Percentiles rank a stretch among this genome's conserved stretches.
Conservation (phyloP, 2,113 vertebrate genomes). For the Nothocercus julius region DNA sequence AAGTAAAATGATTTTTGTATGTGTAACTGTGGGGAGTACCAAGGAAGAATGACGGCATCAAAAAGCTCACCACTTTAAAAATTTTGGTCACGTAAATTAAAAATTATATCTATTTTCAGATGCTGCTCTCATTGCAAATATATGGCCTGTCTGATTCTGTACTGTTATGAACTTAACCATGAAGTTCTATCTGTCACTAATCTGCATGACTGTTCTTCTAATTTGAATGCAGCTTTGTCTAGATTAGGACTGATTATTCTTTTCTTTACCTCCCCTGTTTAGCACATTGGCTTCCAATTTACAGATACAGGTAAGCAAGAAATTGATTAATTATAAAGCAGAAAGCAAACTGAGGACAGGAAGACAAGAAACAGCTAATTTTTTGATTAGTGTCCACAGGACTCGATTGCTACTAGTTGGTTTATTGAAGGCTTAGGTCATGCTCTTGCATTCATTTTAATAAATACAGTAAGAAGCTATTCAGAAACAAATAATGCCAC, state of each 20-base stretch:
- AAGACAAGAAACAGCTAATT: neutral
- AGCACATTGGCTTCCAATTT: neutral
- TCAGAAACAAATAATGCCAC: neutral
- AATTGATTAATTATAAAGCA: neutral
- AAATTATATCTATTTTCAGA: neutral
- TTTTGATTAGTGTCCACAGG: neutral
- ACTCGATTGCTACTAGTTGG: neutral
- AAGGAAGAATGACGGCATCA: neutral
- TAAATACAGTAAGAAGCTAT: neutral
- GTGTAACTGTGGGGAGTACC: neutral
- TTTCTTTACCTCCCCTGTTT: neutral
- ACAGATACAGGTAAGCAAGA: neutral
- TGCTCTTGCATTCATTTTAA: conserved; percentile 2
- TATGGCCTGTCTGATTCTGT: neutral
- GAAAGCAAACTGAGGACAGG: neutral
- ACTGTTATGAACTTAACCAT: neutral
- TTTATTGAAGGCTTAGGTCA: neutral
- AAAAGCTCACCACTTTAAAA: neutral
- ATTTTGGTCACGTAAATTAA: neutral
- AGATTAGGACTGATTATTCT: neutral
- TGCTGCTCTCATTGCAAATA: neutral
- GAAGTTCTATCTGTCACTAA: neutral
- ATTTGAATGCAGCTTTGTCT: conserved; percentile 10
- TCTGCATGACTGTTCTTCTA: neutral
- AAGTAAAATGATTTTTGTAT: neutral